Evolutionary conservation across 2,797 vertebrate species (phyloP).

Genomic region (Mormyrus hasselquistii): DNA sequence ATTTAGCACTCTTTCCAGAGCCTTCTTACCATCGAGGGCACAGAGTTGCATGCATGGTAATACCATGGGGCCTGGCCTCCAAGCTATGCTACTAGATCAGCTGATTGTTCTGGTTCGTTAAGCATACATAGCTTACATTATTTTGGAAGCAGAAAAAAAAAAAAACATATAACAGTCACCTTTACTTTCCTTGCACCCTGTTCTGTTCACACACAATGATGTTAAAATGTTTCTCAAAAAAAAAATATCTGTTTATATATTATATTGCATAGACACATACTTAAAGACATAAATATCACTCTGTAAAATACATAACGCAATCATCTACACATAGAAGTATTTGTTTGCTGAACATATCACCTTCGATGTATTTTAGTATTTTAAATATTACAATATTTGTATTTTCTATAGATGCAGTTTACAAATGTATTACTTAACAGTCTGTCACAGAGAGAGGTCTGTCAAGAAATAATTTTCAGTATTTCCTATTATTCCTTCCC

Average conservation of each 20-base stretch:
- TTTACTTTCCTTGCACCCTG: not conserved
- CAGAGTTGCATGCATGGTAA: not conserved
- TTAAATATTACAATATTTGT: not conserved
- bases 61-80: not conserved
- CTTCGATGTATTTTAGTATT: not conserved
- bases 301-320: not conserved
- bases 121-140: not conserved
- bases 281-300: not conserved
- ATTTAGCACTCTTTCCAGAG: slow-evolving; percentile 18
- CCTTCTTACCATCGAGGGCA: not conserved
- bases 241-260: not conserved
- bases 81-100: not conserved
- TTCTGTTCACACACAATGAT: not conserved
- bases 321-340: not conserved
- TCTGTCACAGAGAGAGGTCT: not conserved
- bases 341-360: not conserved
- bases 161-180: not conserved
- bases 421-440: not conserved
- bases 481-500: not conserved
- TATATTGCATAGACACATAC: not conserved
- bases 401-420: not conserved
- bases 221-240: not conserved
- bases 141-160: not conserved
- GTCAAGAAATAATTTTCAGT: not conserved
- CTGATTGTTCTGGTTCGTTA: not conserved